A percentile compares a stretch with the other conserved stretches of the same genome.
Conservation (phyloP, 2,113 vertebrate species). For the Daphoenositta chrysoptera region DNA sequence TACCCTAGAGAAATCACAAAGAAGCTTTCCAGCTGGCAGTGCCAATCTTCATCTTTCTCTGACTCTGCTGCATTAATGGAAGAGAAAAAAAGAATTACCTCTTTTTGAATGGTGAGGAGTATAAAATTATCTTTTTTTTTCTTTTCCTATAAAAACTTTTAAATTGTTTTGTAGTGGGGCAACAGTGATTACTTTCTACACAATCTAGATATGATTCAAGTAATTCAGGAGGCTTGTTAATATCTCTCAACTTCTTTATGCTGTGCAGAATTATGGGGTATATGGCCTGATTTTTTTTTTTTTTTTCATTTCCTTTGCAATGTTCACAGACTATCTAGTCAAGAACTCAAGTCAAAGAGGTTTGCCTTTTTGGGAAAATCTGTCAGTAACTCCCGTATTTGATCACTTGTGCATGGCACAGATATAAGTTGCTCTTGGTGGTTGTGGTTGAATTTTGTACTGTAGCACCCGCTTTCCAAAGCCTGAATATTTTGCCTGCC, state of each 20-base stretch:
- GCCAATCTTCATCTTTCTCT: background rate
- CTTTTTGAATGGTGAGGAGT: background rate
- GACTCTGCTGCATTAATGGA: background rate
- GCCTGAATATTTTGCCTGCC: background rate
- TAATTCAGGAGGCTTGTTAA: background rate
- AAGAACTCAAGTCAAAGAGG: background rate
- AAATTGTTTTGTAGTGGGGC: background rate
- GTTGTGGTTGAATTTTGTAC: background rate
- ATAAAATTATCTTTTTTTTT: background rate
- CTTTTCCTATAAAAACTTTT: background rate
- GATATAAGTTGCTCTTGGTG: background rate
- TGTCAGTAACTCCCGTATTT: background rate
- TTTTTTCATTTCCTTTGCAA: background rate
- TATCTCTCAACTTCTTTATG: background rate
- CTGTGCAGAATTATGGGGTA: background rate
- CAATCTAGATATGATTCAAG: background rate
- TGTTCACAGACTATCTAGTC: background rate
- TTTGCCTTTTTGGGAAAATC: background rate
- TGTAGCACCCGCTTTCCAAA: background rate
- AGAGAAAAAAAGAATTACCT: background rate
- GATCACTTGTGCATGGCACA: background rate
- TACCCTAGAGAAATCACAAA: background rate
- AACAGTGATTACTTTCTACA: background rate
- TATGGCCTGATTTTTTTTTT: background rate
- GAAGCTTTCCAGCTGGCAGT: background rate